Conservation (phyloP, 1,140 invertebrate species). For the Caerostris darwini region DNA sequence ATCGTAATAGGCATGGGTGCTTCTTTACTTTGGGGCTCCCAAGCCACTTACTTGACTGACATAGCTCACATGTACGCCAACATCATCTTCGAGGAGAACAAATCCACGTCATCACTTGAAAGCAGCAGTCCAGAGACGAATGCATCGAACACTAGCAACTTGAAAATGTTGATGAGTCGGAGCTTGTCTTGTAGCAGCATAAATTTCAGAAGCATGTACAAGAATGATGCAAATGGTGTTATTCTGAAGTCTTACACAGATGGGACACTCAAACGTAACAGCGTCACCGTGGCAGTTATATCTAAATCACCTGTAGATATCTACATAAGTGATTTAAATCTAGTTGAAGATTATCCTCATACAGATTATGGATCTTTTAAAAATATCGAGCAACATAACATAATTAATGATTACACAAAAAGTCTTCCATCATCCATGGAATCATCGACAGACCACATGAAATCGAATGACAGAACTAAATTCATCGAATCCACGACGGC, state of each 20-base stretch:
- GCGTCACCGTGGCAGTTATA: neutral
- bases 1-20: neutral
- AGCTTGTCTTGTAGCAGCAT: neutral
- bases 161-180: neutral
- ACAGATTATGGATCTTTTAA: neutral
- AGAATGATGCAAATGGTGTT: neutral
- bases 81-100: neutral
- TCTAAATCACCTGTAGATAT: neutral
- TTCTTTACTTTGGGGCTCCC: conserved; percentile 84
- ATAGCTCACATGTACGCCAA: conserved; percentile 78
- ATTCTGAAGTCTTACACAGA: neutral
- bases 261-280: neutral
- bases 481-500: conserved; percentile 67
- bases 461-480: neutral
- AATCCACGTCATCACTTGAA: too few species aligned
- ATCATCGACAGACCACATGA: neutral
- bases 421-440: neutral
- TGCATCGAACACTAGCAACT: neutral
- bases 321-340: neutral
- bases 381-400: neutral
- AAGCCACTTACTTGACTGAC: conserved; percentile 84
- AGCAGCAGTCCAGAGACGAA: too few species aligned
- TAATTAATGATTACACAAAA: too few species aligned
- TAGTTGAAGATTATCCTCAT: neutral
- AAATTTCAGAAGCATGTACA: too few species aligned